Evolutionary conservation across 2,888 invertebrate genomes (phyloP).

Genomic region (Agrotis segetum): DNA sequence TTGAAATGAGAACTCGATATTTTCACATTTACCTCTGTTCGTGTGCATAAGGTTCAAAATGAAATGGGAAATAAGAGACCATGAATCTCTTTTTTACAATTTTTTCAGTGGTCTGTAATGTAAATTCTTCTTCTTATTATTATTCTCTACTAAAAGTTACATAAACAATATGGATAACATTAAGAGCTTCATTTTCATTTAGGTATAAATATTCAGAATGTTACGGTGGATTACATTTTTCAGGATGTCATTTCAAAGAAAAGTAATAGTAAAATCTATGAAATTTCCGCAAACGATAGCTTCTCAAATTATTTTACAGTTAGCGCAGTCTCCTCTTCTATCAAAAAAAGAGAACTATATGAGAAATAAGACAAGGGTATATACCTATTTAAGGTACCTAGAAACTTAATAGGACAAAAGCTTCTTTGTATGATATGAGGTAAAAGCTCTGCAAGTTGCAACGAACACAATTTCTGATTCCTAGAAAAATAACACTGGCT

Average conservation of each 20-base stretch:
- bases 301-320: too few relatives aligned
- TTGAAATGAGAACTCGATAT: constrained; percentile 58
- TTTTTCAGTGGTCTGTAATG: neutral
- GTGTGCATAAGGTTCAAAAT: constrained; percentile 10
- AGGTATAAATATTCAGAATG: neutral
- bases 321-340: too few relatives aligned
- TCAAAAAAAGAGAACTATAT: too few relatives aligned
- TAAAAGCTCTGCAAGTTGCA: neutral
- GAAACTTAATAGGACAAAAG: neutral
- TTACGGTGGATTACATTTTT: neutral
- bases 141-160: neutral
- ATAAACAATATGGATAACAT: too few relatives aligned
- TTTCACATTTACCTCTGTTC: constrained; percentile 22
- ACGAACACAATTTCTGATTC: neutral
- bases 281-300: too few relatives aligned
- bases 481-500: neutral
- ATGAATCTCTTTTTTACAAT: neutral
- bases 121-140: neutral
- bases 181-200: neutral
- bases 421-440: neutral
- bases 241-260: neutral
- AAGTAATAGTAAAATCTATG: neutral
- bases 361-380: neutral
- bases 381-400: too few relatives aligned
- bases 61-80: constrained; percentile 7